phyloP scores from a whole-genome alignment of 1,140 invertebrate species.

The Pogonus chalceus region DNA sequence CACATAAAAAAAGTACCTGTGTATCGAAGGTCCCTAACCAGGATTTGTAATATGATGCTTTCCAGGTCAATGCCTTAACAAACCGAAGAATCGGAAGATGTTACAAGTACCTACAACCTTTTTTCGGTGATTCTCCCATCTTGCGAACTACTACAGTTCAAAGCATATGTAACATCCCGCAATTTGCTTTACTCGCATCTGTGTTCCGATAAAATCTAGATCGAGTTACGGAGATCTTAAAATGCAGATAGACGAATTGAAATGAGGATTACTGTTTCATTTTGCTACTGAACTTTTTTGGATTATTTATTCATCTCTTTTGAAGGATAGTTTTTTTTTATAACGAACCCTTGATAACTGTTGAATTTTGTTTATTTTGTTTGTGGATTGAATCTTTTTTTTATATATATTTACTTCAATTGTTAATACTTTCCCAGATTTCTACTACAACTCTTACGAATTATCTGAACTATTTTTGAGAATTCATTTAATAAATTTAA shows the following conservation, averaged over 20 bases:
- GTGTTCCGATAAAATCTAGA: slow-evolving; percentile 25
- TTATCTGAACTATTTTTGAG: no score
- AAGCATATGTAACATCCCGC: neutral
- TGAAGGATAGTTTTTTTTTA: no score
- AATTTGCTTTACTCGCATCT: neutral
- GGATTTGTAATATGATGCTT: slow-evolving; percentile 5
- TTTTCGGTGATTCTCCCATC: neutral
- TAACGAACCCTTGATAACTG: no score
- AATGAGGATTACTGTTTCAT: slow-evolving; percentile 28
- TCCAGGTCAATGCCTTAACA: neutral
- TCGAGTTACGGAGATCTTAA: slow-evolving; percentile 28
- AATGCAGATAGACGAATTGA: slow-evolving; percentile 26
- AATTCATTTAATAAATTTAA: no score
- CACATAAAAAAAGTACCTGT: neutral
- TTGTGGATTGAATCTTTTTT: no score
- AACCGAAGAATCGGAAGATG: neutral
- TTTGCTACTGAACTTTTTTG: no score
- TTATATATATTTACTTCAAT: no score
- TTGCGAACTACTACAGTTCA: neutral
- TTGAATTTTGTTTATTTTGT: no score
- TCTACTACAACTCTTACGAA: no score
- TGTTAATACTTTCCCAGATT: no score
- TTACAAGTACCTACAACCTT: neutral
- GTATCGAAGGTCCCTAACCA: neutral
- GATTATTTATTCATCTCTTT: no score